Percentiles rank a stretch among this genome's conserved stretches.
Evolutionary conservation across 1,140 invertebrate species (phyloP).

Genomic region (Acyrthosiphon pisum): DNA sequence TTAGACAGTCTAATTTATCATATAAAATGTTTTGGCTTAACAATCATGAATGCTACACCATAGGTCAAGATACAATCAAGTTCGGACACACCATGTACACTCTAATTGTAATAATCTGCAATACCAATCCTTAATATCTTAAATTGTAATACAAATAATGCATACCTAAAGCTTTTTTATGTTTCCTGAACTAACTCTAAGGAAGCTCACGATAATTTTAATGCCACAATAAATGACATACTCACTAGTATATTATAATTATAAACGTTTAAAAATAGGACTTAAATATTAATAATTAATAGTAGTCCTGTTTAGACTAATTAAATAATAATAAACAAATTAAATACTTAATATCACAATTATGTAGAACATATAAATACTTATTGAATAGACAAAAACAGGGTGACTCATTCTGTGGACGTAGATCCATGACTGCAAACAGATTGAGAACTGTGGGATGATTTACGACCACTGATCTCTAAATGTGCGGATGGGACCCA

Average conservation of each 20-base stretch:
- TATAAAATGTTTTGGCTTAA: background rate
- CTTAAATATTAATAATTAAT: slow-evolving; percentile 1
- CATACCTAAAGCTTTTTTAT: background rate
- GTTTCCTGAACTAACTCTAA: slow-evolving; percentile 28
- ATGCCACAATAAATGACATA: background rate
- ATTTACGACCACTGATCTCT: slow-evolving; percentile 77
- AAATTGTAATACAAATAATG: background rate
- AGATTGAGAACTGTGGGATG: slow-evolving; percentile 70
- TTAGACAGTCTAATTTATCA: background rate
- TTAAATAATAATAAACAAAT: slow-evolving; percentile 41
- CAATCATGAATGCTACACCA: background rate
- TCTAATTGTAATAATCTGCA: background rate
- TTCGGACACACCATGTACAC: background rate
- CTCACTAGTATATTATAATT: slow-evolving; percentile 2
- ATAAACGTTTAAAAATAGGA: slow-evolving; percentile 15
- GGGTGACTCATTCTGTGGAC: slow-evolving; percentile 57
- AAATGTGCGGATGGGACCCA: slow-evolving; percentile 95
- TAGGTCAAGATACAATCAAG: background rate
- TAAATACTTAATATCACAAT: slow-evolving; percentile 57
- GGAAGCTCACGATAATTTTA: slow-evolving; percentile 13
- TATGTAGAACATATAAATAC: slow-evolving; percentile 39
- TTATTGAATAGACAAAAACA: slow-evolving; percentile 9
- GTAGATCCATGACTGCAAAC: slow-evolving; percentile 65
- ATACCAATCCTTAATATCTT: background rate
- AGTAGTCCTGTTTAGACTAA: background rate